Conservation (phyloP, 2,888 invertebrate species). For the Cantharis rustica region DNA sequence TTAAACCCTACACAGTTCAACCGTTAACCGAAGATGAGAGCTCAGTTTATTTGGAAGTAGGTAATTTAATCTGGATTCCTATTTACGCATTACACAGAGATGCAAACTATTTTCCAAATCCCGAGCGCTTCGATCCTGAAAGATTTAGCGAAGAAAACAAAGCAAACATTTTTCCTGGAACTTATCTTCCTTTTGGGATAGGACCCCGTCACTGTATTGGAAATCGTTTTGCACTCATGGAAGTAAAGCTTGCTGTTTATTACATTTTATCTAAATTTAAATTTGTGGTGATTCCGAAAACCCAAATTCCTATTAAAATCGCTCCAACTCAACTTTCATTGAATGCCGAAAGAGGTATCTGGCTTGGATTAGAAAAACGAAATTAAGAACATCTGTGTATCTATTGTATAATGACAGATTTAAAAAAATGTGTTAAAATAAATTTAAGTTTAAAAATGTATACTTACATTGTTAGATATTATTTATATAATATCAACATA, state of each 20-base stretch:
- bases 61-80: slow-evolving; percentile 38
- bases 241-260: slow-evolving; percentile 41
- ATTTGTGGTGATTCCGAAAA: slow-evolving; percentile 39
- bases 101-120: slow-evolving; percentile 43
- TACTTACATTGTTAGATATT: too few species aligned
- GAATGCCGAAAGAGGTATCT: slow-evolving; percentile 40
- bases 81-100: slow-evolving; percentile 42
- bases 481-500: too few species aligned
- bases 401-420: too few species aligned
- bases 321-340: slow-evolving; percentile 32
- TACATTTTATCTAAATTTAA: slow-evolving; percentile 41
- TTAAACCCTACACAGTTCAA: slow-evolving; percentile 38
- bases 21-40: slow-evolving; percentile 29
- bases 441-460: too few species aligned
- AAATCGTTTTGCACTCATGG: slow-evolving; percentile 46
- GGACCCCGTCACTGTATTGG: slow-evolving; percentile 70
- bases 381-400: background rate
- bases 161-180: slow-evolving; percentile 54
- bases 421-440: too few species aligned
- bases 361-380: slow-evolving; percentile 37
- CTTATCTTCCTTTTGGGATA: slow-evolving; percentile 50
- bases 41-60: slow-evolving; percentile 30
- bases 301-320: slow-evolving; percentile 41
- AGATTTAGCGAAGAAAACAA: slow-evolving; percentile 61
- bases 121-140: slow-evolving; percentile 48